Base-by-base conservation (phyloP, 1,140 invertebrate genomes). In the Bombus breviceps region DNA sequence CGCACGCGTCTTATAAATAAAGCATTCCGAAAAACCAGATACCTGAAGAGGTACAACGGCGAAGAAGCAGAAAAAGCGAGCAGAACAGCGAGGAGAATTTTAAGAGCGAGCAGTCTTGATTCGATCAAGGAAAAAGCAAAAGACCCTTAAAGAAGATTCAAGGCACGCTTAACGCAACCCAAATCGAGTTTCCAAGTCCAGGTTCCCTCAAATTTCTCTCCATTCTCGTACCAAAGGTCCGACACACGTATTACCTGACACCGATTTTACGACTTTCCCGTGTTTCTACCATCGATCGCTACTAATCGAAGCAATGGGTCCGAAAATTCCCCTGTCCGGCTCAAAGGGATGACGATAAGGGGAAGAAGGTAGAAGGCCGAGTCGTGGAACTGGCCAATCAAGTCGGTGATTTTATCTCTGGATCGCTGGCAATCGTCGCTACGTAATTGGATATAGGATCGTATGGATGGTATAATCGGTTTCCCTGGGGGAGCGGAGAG, bases 401-500 rank as follows among this genome's bases (percentile, higher is more conserved):
- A 34, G 80, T 73, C 73, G 78, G 82, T 57, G 37, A 87, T 90
- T 69, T 88, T 92, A 92, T 93, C 91, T 90, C 41, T n/a, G 72
- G 84, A 77, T 83, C 90, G 88, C 90, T 90, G 92, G 90, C 93
- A 91, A 90, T 90, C 90, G 84, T 89, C 88, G 89, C 91, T 92
- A 92, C 87, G 89, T 93, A 94, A 94, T 94, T 93, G 92, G 93
- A 93, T 93, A 92, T 91, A 92, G 91, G 77, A 86, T 80, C 87
- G 71, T 43, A 43, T 79, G 91, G 77, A 83, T 80, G 84, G 41
- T 73, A 32, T 86, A 71, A 83, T 90, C 83, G 79, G 72, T 89
- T 89, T 88, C 82, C 84, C 22, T 57, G 53, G 32, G 28, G 12
- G 75, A 83, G 72, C 37, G 37, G 39, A n/a, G 43, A 53, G 47